Base-by-base conservation (phyloP, 2,888 invertebrate species). In the Microctonus aethiopoides region DNA sequence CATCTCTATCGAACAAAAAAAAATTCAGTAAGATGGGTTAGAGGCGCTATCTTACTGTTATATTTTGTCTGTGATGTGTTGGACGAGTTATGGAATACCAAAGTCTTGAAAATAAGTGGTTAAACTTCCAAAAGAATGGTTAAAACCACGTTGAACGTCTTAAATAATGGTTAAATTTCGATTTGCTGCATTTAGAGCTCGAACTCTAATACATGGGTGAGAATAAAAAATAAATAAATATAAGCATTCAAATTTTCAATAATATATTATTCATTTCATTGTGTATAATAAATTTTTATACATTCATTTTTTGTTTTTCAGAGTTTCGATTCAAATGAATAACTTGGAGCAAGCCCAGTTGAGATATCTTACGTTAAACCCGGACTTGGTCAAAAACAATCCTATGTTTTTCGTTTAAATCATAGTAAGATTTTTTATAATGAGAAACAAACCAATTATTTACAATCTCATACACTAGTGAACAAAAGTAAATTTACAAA, bases 171-270 rank as follows among this genome's bases (percentile, higher is more conserved):
- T n/a, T n/a, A n/a, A n/a, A n/a, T n/a, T n/a, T n/a, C n/a, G n/a
- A n/a, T n/a, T 95, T 63, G 95, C 93, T n/a, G 95, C 95, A 11
- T 91, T 92, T 64, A 89, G 95, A 16, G 95, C 90, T 1, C 84
- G 89, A 57, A 87, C 89, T 22, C 87, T 90, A 20, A 89, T 89
- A 13, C 77, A 81, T 0, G 78, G 83, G 89, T 88, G 83, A 84
- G 89, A 26, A 24, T 10, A 22, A 88, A 76, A n/a, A 67, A 10
- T 60, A 64, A 59, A 54, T 24, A 5, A 24, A 32, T 24, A 16
- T n/a, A n/a, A 24, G 62, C 4, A 7, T n/a, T 3, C 46, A 29
- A 5, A 3, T 5, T 29, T 7, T 29, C 29, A 29, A 29, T 5
- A 29, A 29, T 29, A 29, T 20, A 13, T 39, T 39, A n/a, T n/a